phyloP scores from a whole-genome alignment of 2,113 vertebrate species.

The Sitta europaea region DNA sequence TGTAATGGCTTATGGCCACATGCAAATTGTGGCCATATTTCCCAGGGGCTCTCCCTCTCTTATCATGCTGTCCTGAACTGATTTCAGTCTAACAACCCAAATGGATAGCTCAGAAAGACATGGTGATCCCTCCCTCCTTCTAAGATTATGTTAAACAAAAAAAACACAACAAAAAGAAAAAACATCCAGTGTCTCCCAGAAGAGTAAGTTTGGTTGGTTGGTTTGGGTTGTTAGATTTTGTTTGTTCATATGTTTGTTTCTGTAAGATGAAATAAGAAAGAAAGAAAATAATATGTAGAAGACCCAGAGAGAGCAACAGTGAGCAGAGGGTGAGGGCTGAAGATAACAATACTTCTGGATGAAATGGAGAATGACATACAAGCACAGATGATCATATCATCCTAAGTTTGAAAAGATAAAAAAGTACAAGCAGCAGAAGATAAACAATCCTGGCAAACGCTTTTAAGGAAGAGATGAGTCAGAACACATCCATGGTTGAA shows the following conservation, averaged over 20 bases:
- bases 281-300: not conserved
- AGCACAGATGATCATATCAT: not conserved
- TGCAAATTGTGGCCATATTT: slow-evolving; percentile 15
- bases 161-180: not conserved
- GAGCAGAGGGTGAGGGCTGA: not conserved
- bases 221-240: not conserved
- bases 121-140: not conserved
- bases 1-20: not conserved
- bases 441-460: not conserved
- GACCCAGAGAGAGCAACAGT: not conserved
- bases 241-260: not conserved
- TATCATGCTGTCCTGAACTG: not conserved
- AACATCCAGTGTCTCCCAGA: not conserved
- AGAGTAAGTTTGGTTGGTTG: not conserved
- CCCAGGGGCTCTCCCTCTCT: not conserved
- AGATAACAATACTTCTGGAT: not conserved
- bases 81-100: not conserved
- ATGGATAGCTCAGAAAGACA: not conserved
- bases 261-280: not conserved
- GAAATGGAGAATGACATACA: not conserved
- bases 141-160: not conserved
- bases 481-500: not conserved
- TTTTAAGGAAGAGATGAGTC: not conserved
- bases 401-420: not conserved
- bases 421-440: not conserved